Base-by-base conservation (phyloP, 1,140 invertebrate genomes). In the Drosophila burlai region DNA sequence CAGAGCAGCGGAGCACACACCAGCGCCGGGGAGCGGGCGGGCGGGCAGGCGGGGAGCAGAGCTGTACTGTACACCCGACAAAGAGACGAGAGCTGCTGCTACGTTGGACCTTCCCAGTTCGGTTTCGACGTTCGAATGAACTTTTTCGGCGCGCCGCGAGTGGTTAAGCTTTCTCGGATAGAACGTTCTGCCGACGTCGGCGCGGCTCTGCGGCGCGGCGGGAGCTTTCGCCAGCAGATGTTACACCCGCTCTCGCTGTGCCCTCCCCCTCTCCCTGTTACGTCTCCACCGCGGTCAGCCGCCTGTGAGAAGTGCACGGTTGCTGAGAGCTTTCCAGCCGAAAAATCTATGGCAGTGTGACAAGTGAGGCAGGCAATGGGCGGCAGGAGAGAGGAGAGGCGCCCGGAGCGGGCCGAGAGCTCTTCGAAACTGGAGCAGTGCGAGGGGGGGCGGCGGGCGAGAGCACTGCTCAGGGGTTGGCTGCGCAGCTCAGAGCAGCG, bases 91-190 rank as follows among this genome's bases (percentile, higher is more conserved):
- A 79, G 83, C 81, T 84, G 86, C 77, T 90, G 80, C 86, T 81
- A 87, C 85, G 80, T 90, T 83, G 85, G 82, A 91, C 91, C 87
- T 92, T 92, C 89, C 89, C 72, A 86, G 91, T 92, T 90, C 84
- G 82, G 84, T 90, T 91, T 90, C 91, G 89, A 83, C 91, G 91
- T 85, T 92, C 91, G 91, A 92, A 91, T 92, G 91, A 92, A 91
- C 92, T 67, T 92, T 92, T 83, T 91, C 80, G 92, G 91, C 84
- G 72, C 75, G 77, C 81, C 80, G 84, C 82, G 91, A 92, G 87
- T 91, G 84, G 78, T 87, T 92, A 91, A 92, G 91, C 91, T 92
- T 92, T 92, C 67, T 72, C 86, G 75, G 40, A 45, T 80, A 77
- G 62, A 84, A 69, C 68, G 52, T 82, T 84, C 82, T 81, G 68